phyloP scores from a whole-genome alignment of 2,113 vertebrate genomes.

The Drymodes brunneopygia region DNA sequence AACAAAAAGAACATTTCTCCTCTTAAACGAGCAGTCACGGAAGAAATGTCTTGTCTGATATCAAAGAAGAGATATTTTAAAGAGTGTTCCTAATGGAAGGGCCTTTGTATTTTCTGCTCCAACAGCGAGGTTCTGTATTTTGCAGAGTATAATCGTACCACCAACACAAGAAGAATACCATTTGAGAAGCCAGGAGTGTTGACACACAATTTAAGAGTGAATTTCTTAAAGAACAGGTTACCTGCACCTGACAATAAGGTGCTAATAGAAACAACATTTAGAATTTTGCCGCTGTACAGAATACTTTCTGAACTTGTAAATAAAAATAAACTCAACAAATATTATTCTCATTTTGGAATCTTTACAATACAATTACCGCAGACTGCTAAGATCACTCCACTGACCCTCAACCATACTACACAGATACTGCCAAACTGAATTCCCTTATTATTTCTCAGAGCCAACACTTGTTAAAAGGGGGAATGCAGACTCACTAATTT shows the following conservation, averaged over 20 bases:
- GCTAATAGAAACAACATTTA: neutral
- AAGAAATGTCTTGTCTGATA: neutral
- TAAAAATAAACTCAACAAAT: neutral
- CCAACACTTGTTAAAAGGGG: neutral
- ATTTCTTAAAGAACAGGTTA: neutral
- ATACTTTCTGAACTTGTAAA: neutral
- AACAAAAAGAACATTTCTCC: neutral
- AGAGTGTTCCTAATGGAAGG: neutral
- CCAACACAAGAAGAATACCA: neutral
- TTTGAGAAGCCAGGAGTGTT: neutral
- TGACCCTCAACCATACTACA: neutral
- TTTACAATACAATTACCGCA: neutral
- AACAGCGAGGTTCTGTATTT: neutral
- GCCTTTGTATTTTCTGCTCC: neutral
- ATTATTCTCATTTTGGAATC: slow-evolving; percentile 7
- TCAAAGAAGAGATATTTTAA: neutral
- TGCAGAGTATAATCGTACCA: neutral
- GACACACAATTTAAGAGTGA: neutral
- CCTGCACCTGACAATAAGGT: neutral
- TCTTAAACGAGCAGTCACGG: neutral
- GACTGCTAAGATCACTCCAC: neutral
- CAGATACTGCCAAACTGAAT: neutral
- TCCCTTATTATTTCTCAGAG: neutral
- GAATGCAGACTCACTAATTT: neutral
- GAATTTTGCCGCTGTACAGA: neutral